These are phyloP conservation scores for Coelogynopora nodosa DNA, from an alignment of 2,888 invertebrate genomes.

Conservation along the genomic window DNA sequence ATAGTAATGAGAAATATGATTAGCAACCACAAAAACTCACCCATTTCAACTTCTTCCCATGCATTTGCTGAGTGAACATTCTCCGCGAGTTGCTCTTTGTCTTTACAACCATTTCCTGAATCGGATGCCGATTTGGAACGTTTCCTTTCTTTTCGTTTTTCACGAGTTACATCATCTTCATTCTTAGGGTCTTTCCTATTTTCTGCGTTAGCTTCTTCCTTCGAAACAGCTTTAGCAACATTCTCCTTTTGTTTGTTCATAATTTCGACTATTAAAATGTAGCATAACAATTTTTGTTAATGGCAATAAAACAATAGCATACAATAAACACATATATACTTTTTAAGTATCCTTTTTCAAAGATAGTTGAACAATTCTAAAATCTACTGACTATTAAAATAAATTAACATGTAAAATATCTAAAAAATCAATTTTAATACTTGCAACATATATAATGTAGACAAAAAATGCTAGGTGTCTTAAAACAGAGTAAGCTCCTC, in stretches of 20 bases:
- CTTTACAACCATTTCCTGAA: neutral
- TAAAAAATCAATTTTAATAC: too few relatives aligned
- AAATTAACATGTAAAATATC: neutral
- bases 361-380: neutral
- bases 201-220: neutral
- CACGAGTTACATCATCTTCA: too few relatives aligned
- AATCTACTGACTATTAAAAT: neutral
- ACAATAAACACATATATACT: neutral
- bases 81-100: neutral
- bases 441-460: too few relatives aligned
- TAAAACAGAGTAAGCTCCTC: too few relatives aligned
- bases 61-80: neutral
- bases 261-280: neutral
- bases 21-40: neutral
- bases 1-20: neutral
- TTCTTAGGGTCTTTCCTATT: neutral
- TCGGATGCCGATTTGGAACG: neutral
- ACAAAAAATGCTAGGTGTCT: too few relatives aligned
- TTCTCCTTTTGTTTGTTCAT: neutral
- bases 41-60: conserved; percentile 1
- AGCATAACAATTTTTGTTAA: neutral
- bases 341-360: neutral
- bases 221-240: neutral
- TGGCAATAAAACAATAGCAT: neutral
- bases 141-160: conserved; percentile 5